These are phyloP conservation scores for Sipunculus nudus DNA, from an alignment of 2,888 invertebrate species.

Conservation along the genomic window DNA sequence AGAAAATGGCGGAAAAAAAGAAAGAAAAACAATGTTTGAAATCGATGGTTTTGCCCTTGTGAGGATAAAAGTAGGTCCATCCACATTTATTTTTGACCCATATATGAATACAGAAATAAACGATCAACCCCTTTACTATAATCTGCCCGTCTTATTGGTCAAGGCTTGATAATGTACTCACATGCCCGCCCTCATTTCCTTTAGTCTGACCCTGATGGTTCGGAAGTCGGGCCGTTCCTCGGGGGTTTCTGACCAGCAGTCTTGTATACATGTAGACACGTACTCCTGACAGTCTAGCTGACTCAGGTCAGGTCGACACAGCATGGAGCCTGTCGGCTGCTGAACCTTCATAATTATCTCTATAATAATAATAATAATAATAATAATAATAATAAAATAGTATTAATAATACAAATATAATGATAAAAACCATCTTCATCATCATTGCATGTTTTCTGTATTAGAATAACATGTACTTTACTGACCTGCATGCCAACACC, in stretches of 20 bases:
- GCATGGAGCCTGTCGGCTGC: constrained; percentile 11
- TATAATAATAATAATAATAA: constrained; percentile 66
- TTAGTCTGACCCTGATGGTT: constrained; percentile 58
- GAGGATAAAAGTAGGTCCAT: no score
- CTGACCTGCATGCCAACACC: no score
- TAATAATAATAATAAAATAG: not conserved
- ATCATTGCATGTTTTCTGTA: no score
- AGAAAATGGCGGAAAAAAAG: no score
- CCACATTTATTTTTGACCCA: no score
- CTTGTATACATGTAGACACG: constrained; percentile 60
- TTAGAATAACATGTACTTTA: no score
- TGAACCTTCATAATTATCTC: constrained; percentile 86
- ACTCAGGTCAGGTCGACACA: constrained; percentile 74
- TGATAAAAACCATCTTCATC: not conserved
- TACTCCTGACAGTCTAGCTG: constrained; percentile 76
- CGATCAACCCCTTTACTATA: no score
- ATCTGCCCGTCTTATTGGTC: no score
- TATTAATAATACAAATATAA: not conserved
- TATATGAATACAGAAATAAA: no score
- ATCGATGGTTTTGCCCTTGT: no score
- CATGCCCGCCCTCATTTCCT: constrained; percentile 79
- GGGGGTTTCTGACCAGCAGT: constrained; percentile 66
- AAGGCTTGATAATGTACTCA: no score
- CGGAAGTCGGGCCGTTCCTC: constrained; percentile 66
- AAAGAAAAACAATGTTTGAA: no score